These are phyloP conservation scores for Tragulus kanchil DNA, from an alignment of 2,113 vertebrate species.

Conservation along the genomic window DNA sequence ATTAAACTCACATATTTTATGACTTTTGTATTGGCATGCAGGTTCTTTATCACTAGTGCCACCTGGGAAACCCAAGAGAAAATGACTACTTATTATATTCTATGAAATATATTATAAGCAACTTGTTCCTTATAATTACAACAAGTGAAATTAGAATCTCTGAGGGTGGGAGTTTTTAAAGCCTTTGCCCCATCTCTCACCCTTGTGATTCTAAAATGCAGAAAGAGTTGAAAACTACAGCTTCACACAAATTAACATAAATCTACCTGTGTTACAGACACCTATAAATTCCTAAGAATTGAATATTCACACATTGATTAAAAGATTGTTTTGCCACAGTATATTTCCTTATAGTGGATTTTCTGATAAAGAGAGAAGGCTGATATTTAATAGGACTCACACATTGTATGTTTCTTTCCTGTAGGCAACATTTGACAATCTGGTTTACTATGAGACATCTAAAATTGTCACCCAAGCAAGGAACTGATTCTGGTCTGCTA, in stretches of 20 bases:
- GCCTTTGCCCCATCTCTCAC: accelerated
- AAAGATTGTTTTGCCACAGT: neutral
- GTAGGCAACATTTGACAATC: neutral
- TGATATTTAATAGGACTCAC: neutral
- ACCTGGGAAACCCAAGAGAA: neutral
- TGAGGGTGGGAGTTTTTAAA: neutral
- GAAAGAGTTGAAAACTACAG: neutral
- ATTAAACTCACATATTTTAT: neutral
- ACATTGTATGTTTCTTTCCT: neutral
- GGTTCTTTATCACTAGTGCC: neutral
- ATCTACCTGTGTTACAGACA: neutral
- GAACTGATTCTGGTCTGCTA: neutral
- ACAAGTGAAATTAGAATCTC: conserved; percentile 3
- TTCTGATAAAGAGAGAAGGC: neutral
- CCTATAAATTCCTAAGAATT: neutral
- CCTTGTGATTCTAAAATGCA: neutral
- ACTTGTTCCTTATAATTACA: neutral
- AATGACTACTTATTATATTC: neutral
- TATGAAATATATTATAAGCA: neutral
- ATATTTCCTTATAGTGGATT: neutral
- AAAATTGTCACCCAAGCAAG: neutral
- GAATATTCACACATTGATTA: neutral
- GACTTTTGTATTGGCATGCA: neutral
- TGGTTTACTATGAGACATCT: neutral
- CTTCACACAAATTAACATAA: neutral